phyloP scores from a whole-genome alignment of 2,888 invertebrate species.

The Eutolmus rufibarbis region DNA sequence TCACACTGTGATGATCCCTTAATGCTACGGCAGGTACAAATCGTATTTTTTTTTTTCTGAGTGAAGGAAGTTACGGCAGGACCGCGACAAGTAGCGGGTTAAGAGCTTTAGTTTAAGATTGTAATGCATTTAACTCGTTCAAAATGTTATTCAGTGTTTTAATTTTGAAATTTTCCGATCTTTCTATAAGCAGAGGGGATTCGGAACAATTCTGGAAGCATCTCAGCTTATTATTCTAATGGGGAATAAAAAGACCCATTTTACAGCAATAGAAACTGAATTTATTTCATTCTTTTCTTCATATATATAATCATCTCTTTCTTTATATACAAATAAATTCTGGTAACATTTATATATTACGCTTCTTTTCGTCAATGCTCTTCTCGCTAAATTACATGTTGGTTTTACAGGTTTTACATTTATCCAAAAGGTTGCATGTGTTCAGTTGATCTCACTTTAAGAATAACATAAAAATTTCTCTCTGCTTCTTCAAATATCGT shows the following conservation, averaged over 20 bases:
- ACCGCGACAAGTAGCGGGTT: too few relatives aligned
- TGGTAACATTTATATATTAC: slow-evolving; percentile 42
- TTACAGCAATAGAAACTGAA: slow-evolving; percentile 35
- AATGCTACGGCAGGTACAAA: too few relatives aligned
- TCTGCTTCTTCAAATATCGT: not conserved
- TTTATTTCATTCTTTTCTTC: slow-evolving; percentile 17
- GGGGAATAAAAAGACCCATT: not conserved
- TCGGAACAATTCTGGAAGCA: too few relatives aligned
- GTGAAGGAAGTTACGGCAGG: too few relatives aligned
- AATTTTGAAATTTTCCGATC: too few relatives aligned
- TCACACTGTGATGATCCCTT: too few relatives aligned
- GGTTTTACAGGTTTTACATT: not conserved
- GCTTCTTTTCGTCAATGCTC: slow-evolving; percentile 10
- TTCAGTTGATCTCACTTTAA: not conserved
- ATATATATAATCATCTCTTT: slow-evolving; percentile 14
- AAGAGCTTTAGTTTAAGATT: too few relatives aligned
- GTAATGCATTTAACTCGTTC: too few relatives aligned
- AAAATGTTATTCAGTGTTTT: too few relatives aligned
- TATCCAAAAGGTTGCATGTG: not conserved
- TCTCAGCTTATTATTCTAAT: not conserved
- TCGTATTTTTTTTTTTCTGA: too few relatives aligned
- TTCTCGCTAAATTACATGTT: not conserved
- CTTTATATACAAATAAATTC: slow-evolving; percentile 42
- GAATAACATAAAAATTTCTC: not conserved
- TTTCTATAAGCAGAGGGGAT: too few relatives aligned